Percentiles rank a stretch among this genome's conserved stretches.
Conservation (phyloP, 2,113 vertebrate species). For the Onychostruthus taczanowskii region DNA sequence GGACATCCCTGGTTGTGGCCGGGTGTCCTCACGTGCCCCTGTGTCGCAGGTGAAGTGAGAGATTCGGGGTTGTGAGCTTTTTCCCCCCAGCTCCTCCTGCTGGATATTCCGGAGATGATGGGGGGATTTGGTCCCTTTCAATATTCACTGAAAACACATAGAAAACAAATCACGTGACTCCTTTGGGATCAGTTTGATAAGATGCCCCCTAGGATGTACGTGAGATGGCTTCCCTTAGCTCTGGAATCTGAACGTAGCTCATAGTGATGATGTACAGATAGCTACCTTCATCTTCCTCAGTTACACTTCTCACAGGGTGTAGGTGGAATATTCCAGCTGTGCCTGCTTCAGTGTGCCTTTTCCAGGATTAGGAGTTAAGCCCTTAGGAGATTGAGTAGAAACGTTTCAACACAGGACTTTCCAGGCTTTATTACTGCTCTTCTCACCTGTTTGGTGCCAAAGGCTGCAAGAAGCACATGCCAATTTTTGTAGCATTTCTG, state of each 20-base stretch:
- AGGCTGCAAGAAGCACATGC: conserved; percentile 53
- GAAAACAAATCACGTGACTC: background rate
- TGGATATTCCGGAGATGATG: background rate
- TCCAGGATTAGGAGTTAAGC: background rate
- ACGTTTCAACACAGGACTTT: background rate
- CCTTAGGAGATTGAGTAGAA: background rate
- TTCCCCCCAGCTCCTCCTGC: rapidly evolving
- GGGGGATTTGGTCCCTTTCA: background rate
- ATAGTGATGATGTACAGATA: background rate
- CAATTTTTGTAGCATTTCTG: conserved; percentile 63
- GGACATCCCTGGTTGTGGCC: background rate
- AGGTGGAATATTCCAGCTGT: background rate
- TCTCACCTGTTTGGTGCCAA: conserved; percentile 63
- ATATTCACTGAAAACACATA: background rate
- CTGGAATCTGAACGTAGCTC: background rate
- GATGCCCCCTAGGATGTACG: rapidly evolving
- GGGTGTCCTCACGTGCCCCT: rapidly evolving
- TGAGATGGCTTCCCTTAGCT: background rate
- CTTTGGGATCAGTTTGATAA: background rate
- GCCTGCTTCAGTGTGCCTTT: background rate
- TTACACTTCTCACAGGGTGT: background rate
- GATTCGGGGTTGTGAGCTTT: background rate
- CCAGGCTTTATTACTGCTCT: background rate
- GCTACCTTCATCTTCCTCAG: background rate
- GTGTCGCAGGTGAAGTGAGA: background rate